Base-by-base conservation (phyloP, 2,888 invertebrate genomes). In the Drosophila fungiperda region DNA sequence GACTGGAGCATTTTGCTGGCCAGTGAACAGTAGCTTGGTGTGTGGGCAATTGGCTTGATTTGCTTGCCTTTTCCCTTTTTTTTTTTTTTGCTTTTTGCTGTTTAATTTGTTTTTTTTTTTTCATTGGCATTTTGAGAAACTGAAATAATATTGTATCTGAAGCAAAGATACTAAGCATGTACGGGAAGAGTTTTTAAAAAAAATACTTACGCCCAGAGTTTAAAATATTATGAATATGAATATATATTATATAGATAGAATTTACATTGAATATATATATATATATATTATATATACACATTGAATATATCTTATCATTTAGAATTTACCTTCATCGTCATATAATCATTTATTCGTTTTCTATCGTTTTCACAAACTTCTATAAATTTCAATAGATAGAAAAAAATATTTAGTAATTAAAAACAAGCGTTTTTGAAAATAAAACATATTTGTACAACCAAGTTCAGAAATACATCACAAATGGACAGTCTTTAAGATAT, bases 31-130 rank as follows among this genome's bases (percentile, higher is more conserved):
- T 78, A 78, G 82, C 78, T 42, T 53, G 82, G 90, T 84, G 84
- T 84, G 84, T 84, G 84, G 84, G 90, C 84, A 84, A 90, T 84
- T 88, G 87, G 62, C 60, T 78, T 82, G 78, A 78, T 78, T 82
- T 78, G 68, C 61, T 68, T 82, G 78, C 64, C 29, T 63, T 60
- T 40, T 48, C 11, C 7, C 12, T 59, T 54, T 42, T 20, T 42
- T 36, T 33, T 33, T 11, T 36, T 11, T 53, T 20, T 33, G 29
- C 29, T 62, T 48, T 69, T 63, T 50, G 40, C 49, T 55, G 52
- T 42, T 61, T 62, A 52, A 50, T 50, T 54, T 50, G 15, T 11
- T 38, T 48, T 26, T 48, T 38, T 49, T 36, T 33, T 26, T 57
- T 59, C 8, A 11, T 36, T 57, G 58, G 15, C 20, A 54, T 70